Base-by-base conservation (phyloP, 2,888 invertebrate species). In the Parasteatoda lunata region DNA sequence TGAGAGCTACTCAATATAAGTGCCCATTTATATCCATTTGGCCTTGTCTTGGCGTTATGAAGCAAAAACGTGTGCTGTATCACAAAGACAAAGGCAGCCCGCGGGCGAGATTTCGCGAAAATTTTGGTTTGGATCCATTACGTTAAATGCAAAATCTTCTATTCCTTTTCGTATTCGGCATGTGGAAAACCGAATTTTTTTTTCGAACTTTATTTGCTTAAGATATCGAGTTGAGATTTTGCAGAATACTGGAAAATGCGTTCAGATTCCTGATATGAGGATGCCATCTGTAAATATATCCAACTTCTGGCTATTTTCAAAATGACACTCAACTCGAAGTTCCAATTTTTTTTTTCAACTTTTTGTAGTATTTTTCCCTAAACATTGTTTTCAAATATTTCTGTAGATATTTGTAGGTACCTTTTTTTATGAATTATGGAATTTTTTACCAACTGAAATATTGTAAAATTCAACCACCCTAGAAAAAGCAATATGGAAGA, bases 11-110 rank as follows among this genome's bases (percentile, higher is more conserved):
- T 84, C 77, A 84, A 77, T 84, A 77, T 77, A 84, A 84, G 77
- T 84, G 77, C 77, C 83, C 83, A 84, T 84, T 84, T 84, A 84
- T 84, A 84, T 84, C 83, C 77, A 84, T 84, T 84, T 84, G 83
- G 83, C 77, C 71, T 71, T 84, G 73, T 72, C 77, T 77, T 84
- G 83, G 77, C 83, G 83, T 84, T 72, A 77, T 72, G 83, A 84
- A 77, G 77, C 77, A 84, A n/a, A 77, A 84, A 84, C 83, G 83
- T 84, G 83, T 84, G 83, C 83, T 84, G 83, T 77, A 84, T 84
- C 83, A 77, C 81, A 82, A 80, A 77, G 77, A 77, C 77, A 84
- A 84, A 77, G 51, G 75, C 30, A 69, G 65, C 65, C 77, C 83
- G 77, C 71, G 77, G 77, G 83, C 83, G 83, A 84, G 83, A 77